Conservation (phyloP, 2,113 vertebrate genomes). For the Eolophus roseicapilla region DNA sequence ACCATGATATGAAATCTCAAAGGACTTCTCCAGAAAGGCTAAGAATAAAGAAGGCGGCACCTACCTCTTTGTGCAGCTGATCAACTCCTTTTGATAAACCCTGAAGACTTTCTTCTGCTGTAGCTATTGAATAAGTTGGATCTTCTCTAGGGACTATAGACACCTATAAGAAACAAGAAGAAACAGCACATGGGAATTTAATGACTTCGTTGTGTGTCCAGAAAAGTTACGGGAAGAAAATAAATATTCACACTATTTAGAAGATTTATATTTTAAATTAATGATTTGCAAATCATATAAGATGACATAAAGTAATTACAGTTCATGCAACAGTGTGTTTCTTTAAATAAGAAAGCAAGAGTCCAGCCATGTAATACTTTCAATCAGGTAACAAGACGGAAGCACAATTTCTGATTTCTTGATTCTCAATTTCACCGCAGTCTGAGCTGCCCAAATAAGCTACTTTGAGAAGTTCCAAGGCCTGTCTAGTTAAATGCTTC, state of each 20-base stretch:
- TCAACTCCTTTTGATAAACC: constrained; percentile 54
- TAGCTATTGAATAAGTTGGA: not conserved
- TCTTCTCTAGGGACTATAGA: constrained; percentile 60
- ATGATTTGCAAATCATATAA: not conserved
- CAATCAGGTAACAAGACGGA: not conserved
- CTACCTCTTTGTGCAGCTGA: constrained; percentile 67
- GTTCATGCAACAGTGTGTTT: not conserved
- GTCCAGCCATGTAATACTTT: not conserved
- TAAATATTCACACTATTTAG: not conserved
- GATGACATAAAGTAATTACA: not conserved
- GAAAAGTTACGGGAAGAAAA: not conserved
- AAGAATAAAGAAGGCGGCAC: not conserved
- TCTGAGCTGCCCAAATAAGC: not conserved
- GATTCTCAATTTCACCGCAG: not conserved
- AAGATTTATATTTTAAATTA: not conserved
- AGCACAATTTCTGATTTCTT: not conserved
- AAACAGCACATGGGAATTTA: not conserved
- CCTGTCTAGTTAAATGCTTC: not conserved
- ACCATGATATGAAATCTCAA: not conserved
- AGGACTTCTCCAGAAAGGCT: not conserved
- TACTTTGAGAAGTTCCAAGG: not conserved
- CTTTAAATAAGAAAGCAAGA: not conserved
- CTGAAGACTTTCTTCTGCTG: constrained; percentile 40
- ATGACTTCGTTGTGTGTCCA: not conserved
- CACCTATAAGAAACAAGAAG: constrained; percentile 46